Conservation (phyloP, 1,140 invertebrate genomes). For the Phortica variegata region DNA sequence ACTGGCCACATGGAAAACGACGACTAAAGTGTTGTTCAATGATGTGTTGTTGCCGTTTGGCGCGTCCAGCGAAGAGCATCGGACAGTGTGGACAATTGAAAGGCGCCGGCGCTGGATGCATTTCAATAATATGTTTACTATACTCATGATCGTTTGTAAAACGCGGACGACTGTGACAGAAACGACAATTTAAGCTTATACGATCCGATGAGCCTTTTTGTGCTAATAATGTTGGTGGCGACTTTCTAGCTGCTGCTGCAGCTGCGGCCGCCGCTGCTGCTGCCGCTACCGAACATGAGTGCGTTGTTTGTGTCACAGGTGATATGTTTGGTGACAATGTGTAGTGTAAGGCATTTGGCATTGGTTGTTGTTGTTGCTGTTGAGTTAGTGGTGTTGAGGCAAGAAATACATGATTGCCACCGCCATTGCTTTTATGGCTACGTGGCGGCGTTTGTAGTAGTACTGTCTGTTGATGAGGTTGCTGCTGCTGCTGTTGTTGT, state of each 20-base stretch:
- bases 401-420: not conserved
- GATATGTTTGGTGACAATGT: too few species aligned
- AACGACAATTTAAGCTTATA: constrained; percentile 41
- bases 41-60: constrained; percentile 45
- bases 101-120: constrained; percentile 40
- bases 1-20: constrained; percentile 48
- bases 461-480: constrained; percentile 1
- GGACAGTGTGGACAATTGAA: constrained; percentile 49
- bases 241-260: constrained; percentile 2
- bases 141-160: constrained; percentile 48
- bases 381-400: constrained; percentile 8
- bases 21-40: constrained; percentile 38
- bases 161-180: constrained; percentile 47
- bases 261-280: constrained; percentile 21
- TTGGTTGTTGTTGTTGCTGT: constrained; percentile 12
- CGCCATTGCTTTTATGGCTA: constrained; percentile 6
- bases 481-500: constrained; percentile 1
- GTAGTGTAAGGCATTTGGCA: too few species aligned
- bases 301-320: too few species aligned
- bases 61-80: constrained; percentile 33
- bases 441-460: not conserved
- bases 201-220: constrained; percentile 18
- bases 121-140: constrained; percentile 47
- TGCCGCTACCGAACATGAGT: constrained; percentile 11
- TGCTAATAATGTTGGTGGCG: constrained; percentile 4